Conservation (phyloP, 2,888 invertebrate species). For the Tachina grossa region DNA sequence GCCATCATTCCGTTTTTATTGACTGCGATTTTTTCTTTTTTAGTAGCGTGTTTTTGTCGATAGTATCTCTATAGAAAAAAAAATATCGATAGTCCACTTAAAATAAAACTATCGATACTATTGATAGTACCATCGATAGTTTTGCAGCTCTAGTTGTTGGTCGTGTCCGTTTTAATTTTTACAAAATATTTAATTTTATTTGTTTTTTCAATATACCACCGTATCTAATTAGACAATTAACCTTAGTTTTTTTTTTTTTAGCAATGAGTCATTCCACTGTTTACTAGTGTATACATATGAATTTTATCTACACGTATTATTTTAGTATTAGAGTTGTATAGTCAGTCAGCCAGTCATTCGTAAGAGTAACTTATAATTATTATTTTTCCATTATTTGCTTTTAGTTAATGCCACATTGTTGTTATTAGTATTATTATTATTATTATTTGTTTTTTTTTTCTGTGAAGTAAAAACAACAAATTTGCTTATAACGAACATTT, state of each 20-base stretch:
- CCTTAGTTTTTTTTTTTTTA: slow-evolving; percentile 47
- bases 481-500: slow-evolving; percentile 22
- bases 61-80: too few species aligned
- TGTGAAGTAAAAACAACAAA: slow-evolving; percentile 26
- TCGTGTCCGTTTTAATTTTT: slow-evolving; percentile 3
- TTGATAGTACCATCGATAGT: too few species aligned
- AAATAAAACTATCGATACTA: too few species aligned
- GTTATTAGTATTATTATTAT: too few species aligned
- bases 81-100: too few species aligned
- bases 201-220: slow-evolving; percentile 29
- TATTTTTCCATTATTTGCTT: slow-evolving; percentile 6
- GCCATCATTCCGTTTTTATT: too few species aligned
- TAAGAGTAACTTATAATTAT: slow-evolving; percentile 7
- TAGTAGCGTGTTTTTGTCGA: too few species aligned
- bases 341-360: background rate
- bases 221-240: slow-evolving; percentile 58
- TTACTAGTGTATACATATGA: background rate
- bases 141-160: too few species aligned
- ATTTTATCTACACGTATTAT: slow-evolving; percentile 12
- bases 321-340: slow-evolving; percentile 6
- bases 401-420: slow-evolving; percentile 23
- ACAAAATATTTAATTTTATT: slow-evolving; percentile 17
- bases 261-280: slow-evolving; percentile 53
- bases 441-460: background rate
- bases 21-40: too few species aligned